These are phyloP conservation scores for Lepus europaeus DNA, from an alignment of 2,113 vertebrate genomes.

Conservation along the genomic window DNA sequence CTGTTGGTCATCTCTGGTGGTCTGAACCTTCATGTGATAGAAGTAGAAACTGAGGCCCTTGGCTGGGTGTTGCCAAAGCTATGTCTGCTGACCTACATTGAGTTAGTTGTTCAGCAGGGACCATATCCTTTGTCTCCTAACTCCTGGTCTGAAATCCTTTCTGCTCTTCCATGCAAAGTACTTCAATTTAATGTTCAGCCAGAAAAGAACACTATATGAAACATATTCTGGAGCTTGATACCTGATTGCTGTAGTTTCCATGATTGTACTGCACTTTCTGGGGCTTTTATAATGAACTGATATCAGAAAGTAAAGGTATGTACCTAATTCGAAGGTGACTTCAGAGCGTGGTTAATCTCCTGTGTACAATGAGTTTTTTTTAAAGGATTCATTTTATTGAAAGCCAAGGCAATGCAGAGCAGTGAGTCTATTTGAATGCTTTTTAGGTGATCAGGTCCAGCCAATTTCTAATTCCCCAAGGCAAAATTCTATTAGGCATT, in stretches of 20 bases:
- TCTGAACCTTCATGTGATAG: not conserved
- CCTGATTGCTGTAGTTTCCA: not conserved
- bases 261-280: constrained; percentile 17
- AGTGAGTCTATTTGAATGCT: constrained; percentile 70
- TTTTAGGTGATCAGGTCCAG: constrained; percentile 71
- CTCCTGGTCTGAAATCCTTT: not conserved
- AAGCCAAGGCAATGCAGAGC: not conserved
- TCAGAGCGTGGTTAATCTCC: constrained; percentile 66
- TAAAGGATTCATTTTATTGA: constrained; percentile 69
- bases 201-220: not conserved
- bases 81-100: not conserved
- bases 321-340: constrained; percentile 65
- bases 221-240: not conserved
- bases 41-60: not conserved
- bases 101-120: not conserved
- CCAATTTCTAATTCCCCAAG: constrained; percentile 60
- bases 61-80: not conserved
- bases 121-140: not conserved
- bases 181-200: constrained; percentile 29
- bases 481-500: constrained; percentile 81
- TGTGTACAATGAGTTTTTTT: constrained; percentile 68
- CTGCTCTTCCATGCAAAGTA: not conserved
- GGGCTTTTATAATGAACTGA: not conserved
- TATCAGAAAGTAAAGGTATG: constrained; percentile 34
- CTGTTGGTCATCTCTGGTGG: not conserved